Conservation (phyloP, 2,113 vertebrate genomes). For the Cinclus cinclus region DNA sequence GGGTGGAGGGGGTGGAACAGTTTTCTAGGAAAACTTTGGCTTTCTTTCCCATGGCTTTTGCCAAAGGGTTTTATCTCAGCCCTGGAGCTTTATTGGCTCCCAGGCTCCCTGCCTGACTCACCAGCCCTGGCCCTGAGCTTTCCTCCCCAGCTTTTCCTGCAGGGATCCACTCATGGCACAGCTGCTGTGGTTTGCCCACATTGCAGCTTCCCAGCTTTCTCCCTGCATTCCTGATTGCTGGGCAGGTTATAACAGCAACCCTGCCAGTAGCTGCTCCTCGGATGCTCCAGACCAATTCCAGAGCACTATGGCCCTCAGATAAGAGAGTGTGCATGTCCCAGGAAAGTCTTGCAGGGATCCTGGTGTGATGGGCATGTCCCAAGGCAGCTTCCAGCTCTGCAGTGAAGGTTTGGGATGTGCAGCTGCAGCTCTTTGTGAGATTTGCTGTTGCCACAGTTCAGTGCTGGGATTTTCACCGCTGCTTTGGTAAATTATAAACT, state of each 20-base stretch:
- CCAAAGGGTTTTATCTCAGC: background rate
- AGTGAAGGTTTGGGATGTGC: background rate
- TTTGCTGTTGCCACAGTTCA: background rate
- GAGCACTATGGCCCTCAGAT: rapidly evolving
- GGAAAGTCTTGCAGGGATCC: background rate
- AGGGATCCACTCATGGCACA: background rate
- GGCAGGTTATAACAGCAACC: background rate
- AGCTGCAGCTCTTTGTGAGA: rapidly evolving
- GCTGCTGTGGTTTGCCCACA: background rate
- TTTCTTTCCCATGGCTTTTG: background rate
- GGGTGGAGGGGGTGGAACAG: background rate
- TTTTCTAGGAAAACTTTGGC: background rate
- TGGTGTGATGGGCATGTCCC: too few relatives aligned
- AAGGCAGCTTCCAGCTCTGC: background rate
- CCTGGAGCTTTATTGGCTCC: background rate
- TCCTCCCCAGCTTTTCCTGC: background rate
- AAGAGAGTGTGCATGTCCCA: rapidly evolving
- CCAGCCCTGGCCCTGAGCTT: background rate
- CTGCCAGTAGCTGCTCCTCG: rapidly evolving
- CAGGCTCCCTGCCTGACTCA: background rate
- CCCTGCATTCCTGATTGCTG: background rate
- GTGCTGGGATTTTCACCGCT: rapidly evolving
- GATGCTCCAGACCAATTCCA: background rate
- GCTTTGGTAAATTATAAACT: background rate
- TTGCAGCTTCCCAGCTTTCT: background rate